Evolutionary conservation across 1,140 invertebrate species (phyloP), one percentile per base, ranked within the genome.

Genomic region (Akabosia matsudoensis): DNA sequence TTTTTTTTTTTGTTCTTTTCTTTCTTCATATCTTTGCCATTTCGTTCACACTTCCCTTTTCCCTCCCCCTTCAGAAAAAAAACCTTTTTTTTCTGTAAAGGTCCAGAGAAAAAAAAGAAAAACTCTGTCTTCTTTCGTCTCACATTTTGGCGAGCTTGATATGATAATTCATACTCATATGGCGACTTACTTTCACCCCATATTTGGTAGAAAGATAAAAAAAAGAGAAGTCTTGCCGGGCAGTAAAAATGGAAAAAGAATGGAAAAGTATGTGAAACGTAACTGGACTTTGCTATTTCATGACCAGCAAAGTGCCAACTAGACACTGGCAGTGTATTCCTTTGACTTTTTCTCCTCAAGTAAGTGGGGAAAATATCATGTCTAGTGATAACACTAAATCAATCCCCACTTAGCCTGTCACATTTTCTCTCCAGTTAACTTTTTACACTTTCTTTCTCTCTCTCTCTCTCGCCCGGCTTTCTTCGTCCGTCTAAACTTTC

Each of bases 401-500:
- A 67, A 67, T 67, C 61, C 61, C 61, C 61, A 67, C 61, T 67
- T 67, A 67, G 61, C 61, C 61, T 67, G 61, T 67, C 61, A 67
- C 61, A n/a, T n/a, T 67, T 67, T 61, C 61, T 67, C 61, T 67
- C 61, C 61, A 7, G 61, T 67, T 67, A 67, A 67, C 10, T 10
- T 67, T 61, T 67, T 67, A 67, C 61, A 30, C 61, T 13, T 67
- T 31, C 61, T 7, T 30, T 61, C 54, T 24, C 24, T 14, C 54
- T 24, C 61, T 13, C 31, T 31, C 61, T 7, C 61, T 61, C 54
- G 4, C 24, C 4, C 54, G 4, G 14, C 14, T 22, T 61, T 61
- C 54, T 61, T 61, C 13, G 14, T 61, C 54, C 37, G 7, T 10
- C 37, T 45, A 45, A 45, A 10, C 37, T 45, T 45, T 10, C 37